Evolutionary conservation across 2,888 invertebrate species (phyloP), one percentile per base, ranked within the genome.

Genomic region (Nomada goodeniana): DNA sequence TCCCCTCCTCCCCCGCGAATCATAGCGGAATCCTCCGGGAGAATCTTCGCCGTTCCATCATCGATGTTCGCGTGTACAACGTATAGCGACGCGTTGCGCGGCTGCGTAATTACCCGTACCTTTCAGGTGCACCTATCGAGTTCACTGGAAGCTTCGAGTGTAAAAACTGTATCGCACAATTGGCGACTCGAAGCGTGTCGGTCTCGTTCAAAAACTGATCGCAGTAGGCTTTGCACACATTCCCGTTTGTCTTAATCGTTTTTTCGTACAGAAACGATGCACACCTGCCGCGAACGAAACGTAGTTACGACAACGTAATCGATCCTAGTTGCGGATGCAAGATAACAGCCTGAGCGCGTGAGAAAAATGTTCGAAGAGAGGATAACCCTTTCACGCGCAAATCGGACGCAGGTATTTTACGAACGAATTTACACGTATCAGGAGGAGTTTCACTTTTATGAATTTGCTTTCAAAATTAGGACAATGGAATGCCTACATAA

Each of bases 301-400:
- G 53, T 71, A 76, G 76, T 80, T 80, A 67, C 80, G 70, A 67
- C 80, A 71, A 76, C 53, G 76, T 67, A 80, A 80, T 71, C 55
- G 69, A 68, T 47, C 60, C 42, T 29, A 47, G 79, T 76, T 76
- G 65, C 76, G 44, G 47, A 15, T 59, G 26, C 42, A 26, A 76
- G 80, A 80, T 80, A 71, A 57, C 42, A 36, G 64, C 63, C 44
- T 20, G 20, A n/a, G 53, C 80, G 76, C 76, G 76, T 76, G 65
- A 76, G 71, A n/a, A 47, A 53, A 61, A 76, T 80, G 60, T 67
- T 59, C 75, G 26, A 76, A 60, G 60, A 55, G 70, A 65, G 75
- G 47, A 57, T n/a, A 23, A 29, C 15, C 20, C 36, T 15, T 61
- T 3, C 57, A 50, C 57, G 64, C 44, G 52, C n/a, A 52, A 26